These are phyloP conservation scores for Ictalurus furcatus DNA, from an alignment of 2,113 vertebrate species.

Conservation along the genomic window DNA sequence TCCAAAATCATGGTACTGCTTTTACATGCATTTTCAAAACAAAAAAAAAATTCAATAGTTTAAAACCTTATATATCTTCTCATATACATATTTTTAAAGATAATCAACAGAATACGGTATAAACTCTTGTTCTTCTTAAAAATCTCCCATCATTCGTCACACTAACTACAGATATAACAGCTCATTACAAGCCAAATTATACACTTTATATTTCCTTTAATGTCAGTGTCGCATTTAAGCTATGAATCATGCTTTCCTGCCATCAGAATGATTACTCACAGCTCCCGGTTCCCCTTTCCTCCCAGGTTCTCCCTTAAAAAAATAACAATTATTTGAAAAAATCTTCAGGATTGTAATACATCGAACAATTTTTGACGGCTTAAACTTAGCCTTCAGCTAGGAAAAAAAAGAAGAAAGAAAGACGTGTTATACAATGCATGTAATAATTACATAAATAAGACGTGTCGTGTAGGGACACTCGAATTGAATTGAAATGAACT, in stretches of 20 bases:
- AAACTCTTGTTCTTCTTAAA: not conserved
- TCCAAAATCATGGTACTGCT: not conserved
- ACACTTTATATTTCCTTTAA: not conserved
- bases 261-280: constrained; percentile 58
- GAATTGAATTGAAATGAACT: too few relatives aligned
- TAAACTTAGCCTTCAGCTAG: not conserved
- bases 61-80: not conserved
- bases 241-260: not conserved
- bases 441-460: too few relatives aligned
- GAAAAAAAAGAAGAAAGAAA: not conserved
- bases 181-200: constrained; percentile 9
- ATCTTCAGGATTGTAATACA: not conserved
- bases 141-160: not conserved
- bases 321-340: not conserved
- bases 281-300: constrained; percentile 66
- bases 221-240: not conserved
- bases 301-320: constrained; percentile 72
- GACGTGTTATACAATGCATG: not conserved
- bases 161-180: not conserved
- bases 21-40: not conserved
- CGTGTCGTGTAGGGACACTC: not conserved
- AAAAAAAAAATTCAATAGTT: not conserved
- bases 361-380: not conserved
- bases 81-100: not conserved
- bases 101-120: not conserved